Percentiles rank a stretch among this genome's conserved stretches.
Evolutionary conservation across 2,888 invertebrate species (phyloP).

Genomic region (Pyrrhosoma nymphula): DNA sequence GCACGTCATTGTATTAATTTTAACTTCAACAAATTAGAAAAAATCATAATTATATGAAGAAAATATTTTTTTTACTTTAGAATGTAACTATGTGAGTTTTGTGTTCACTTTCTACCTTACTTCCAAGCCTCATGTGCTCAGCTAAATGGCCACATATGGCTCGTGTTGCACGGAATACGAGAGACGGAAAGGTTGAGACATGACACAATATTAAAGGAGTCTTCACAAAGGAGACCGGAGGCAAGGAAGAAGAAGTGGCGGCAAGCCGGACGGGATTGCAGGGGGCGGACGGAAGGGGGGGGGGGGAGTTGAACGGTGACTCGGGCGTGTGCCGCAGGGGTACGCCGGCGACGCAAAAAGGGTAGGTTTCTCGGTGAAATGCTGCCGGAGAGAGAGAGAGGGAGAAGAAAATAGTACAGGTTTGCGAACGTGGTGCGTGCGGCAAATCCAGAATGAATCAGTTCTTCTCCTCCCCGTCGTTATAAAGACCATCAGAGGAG

Average conservation of each 20-base stretch:
- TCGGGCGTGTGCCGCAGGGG: slow-evolving; percentile 53
- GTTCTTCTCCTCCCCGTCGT: not conserved
- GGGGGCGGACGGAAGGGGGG: not conserved
- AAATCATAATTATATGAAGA: too few relatives aligned
- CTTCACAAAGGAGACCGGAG: not conserved
- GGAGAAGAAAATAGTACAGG: not conserved
- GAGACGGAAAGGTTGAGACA: too few relatives aligned
- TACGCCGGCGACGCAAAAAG: slow-evolving; percentile 22
- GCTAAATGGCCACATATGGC: too few relatives aligned
- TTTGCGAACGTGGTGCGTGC: slow-evolving; percentile 14
- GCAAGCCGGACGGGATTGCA: not conserved
- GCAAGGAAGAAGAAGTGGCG: not conserved
- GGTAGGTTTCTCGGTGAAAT: slow-evolving; percentile 9
- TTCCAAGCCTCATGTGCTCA: too few relatives aligned
- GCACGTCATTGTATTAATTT: too few relatives aligned
- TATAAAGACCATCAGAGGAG: too few relatives aligned
- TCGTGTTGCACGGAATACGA: too few relatives aligned
- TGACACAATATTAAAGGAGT: not conserved
- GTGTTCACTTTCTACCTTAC: too few relatives aligned
- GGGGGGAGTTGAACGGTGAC: not conserved
- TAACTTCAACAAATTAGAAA: too few relatives aligned
- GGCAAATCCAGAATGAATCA: slow-evolving; percentile 21
- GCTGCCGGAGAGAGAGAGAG: not conserved
- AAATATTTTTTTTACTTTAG: too few relatives aligned
- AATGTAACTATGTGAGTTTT: too few relatives aligned